A percentile compares a stretch with the other conserved stretches of the same genome.
These are phyloP conservation scores for Drosophila pachea DNA, from an alignment of 1,140 invertebrate genomes.

Conservation along the genomic window DNA sequence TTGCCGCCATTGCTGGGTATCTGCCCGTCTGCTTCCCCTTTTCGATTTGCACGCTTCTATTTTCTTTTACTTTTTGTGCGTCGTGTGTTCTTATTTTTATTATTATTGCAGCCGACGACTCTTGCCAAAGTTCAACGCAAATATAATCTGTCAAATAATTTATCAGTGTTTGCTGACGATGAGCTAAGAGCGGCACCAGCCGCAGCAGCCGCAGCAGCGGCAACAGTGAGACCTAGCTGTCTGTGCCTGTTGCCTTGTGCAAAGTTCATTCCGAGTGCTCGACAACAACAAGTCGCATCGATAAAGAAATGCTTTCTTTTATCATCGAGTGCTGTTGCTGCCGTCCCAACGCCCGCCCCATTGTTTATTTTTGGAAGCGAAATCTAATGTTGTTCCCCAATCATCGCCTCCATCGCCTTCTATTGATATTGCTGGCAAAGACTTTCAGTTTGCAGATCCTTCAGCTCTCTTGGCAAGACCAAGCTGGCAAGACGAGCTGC, in stretches of 20 bases:
- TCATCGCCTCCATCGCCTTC: neutral
- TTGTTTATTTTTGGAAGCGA: slow-evolving; percentile 40
- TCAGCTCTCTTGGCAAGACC: slow-evolving; percentile 3
- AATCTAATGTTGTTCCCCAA: slow-evolving; percentile 34
- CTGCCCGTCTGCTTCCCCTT: neutral
- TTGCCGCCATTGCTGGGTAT: slow-evolving; percentile 6
- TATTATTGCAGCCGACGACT: slow-evolving; percentile 53
- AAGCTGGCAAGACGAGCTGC: no score
- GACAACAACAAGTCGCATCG: slow-evolving; percentile 44
- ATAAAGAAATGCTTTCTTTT: slow-evolving; percentile 49
- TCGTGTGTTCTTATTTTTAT: slow-evolving; percentile 61
- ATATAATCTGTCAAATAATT: slow-evolving; percentile 77
- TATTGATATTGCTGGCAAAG: slow-evolving; percentile 11
- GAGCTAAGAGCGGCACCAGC: slow-evolving; percentile 33
- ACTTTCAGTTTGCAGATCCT: slow-evolving; percentile 46
- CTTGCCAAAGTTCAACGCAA: slow-evolving; percentile 71
- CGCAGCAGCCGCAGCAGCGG: slow-evolving; percentile 10
- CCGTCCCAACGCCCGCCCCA: neutral
- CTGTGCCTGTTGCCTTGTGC: slow-evolving; percentile 40
- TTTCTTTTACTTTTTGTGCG: slow-evolving; percentile 1
- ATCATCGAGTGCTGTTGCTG: neutral
- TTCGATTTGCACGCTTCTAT: no score
- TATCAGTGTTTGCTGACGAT: slow-evolving; percentile 71
- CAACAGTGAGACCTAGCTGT: slow-evolving; percentile 47
- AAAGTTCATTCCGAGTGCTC: slow-evolving; percentile 47